Conservation (phyloP, 1,140 invertebrate species). For the Bombus cullumanus region DNA sequence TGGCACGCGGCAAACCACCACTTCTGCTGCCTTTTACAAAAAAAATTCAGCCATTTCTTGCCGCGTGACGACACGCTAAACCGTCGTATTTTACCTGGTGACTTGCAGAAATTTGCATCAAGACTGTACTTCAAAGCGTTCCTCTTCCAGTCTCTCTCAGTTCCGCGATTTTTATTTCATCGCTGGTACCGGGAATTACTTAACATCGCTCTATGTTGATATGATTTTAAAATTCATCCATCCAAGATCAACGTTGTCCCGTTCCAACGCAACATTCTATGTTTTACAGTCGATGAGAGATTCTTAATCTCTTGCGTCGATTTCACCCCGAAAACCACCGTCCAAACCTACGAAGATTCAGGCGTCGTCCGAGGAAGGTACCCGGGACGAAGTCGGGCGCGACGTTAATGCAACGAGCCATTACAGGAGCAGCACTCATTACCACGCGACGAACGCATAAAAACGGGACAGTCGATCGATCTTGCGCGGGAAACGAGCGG, state of each 20-base stretch:
- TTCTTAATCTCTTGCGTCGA: too few species aligned
- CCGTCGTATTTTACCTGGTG: background rate
- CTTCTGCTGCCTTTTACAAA: background rate
- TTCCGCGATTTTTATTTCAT: too few species aligned
- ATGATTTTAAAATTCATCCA: background rate
- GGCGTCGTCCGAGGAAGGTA: background rate
- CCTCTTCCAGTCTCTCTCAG: background rate
- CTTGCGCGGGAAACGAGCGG: slow-evolving; percentile 42
- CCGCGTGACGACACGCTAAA: background rate
- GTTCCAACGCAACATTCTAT: background rate
- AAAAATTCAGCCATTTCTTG: background rate
- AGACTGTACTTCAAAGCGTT: background rate
- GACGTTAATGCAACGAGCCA: slow-evolving; percentile 48
- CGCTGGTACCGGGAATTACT: background rate
- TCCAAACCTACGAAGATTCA: background rate
- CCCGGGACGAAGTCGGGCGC: background rate
- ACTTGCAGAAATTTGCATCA: background rate
- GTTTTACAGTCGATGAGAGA: too few species aligned
- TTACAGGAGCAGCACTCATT: slow-evolving; percentile 38
- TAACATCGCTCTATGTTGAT: background rate
- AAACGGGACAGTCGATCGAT: slow-evolving; percentile 44
- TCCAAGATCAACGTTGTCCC: background rate
- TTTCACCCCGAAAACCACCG: too few species aligned
- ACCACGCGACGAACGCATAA: slow-evolving; percentile 35
- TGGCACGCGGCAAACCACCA: background rate